A percentile compares a stretch with the other conserved stretches of the same genome.
These are phyloP conservation scores for Dasysyrphus albostriatus DNA, from an alignment of 2,888 invertebrate genomes.

Conservation along the genomic window DNA sequence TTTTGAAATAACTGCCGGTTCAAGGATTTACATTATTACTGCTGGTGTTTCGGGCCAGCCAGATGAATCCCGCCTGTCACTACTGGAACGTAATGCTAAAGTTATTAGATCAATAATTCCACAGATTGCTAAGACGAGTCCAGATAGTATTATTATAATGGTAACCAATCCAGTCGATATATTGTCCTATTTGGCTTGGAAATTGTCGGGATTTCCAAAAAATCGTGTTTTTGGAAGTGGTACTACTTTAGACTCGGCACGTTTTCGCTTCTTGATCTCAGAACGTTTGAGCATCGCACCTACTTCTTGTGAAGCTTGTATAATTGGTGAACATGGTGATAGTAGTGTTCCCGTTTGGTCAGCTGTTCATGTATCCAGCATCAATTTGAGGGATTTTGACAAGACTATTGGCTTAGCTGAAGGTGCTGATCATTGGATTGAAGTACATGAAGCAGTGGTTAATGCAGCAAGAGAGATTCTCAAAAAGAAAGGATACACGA, in stretches of 20 bases:
- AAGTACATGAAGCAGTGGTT: conserved; percentile 90
- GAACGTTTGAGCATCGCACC: conserved; percentile 91
- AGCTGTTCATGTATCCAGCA: conserved; percentile 93
- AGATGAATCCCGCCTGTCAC: conserved; percentile 90
- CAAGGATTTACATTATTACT: conserved; percentile 92
- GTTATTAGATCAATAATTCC: conserved; percentile 92
- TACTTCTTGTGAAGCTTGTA: conserved; percentile 92
- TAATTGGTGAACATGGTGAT: conserved; percentile 96
- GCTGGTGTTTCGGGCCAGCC: conserved; percentile 93
- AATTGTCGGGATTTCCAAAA: conserved; percentile 92
- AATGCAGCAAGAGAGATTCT: conserved; percentile 91
- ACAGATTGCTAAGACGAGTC: conserved; percentile 86
- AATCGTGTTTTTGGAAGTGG: conserved; percentile 94
- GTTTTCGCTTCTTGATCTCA: conserved; percentile 92
- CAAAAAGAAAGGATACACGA: conserved; percentile 92
- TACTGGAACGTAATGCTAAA: conserved; percentile 93
- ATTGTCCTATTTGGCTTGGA: conserved; percentile 94
- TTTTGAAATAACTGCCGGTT: conserved; percentile 89
- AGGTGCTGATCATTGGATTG: conserved; percentile 90
- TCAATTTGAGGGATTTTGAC: conserved; percentile 89
- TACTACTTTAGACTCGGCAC: conserved; percentile 94
- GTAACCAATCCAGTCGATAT: conserved; percentile 95
- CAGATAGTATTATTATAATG: conserved; percentile 91
- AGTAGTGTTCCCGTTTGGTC: conserved; percentile 95
- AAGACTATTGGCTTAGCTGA: conserved; percentile 87